These are phyloP conservation scores for Agrotis puta DNA, from an alignment of 2,888 invertebrate genomes.

Conservation along the genomic window DNA sequence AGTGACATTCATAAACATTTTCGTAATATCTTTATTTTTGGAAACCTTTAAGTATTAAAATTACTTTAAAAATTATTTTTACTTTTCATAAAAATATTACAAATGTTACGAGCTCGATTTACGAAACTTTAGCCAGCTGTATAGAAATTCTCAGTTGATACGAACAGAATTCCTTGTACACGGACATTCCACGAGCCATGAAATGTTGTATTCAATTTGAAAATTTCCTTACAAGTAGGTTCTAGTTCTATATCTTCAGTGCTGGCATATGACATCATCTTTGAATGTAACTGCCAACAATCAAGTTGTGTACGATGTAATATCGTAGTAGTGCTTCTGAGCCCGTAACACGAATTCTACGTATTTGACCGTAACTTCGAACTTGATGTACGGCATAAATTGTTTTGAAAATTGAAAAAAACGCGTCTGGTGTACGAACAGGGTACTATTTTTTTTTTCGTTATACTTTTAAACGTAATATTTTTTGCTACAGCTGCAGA, in stretches of 20 bases:
- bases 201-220: slow-evolving; percentile 72
- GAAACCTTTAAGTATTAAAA: too few relatives aligned
- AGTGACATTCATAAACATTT: too few relatives aligned
- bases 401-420: too few relatives aligned
- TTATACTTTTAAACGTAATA: too few relatives aligned
- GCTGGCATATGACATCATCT: slow-evolving; percentile 39
- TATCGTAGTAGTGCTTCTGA: slow-evolving; percentile 7
- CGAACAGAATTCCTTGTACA: slow-evolving; percentile 69
- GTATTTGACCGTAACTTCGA: too few relatives aligned
- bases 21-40: too few relatives aligned
- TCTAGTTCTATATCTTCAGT: slow-evolving; percentile 54
- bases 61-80: background rate
- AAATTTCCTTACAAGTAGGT: slow-evolving; percentile 58
- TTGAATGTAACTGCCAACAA: slow-evolving; percentile 24
- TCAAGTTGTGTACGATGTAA: slow-evolving; percentile 17
- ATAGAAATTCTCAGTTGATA: slow-evolving; percentile 66
- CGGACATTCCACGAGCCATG: slow-evolving; percentile 64
- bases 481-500: too few relatives aligned
- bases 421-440: too few relatives aligned
- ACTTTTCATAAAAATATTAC: background rate
- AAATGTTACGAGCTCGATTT: slow-evolving; percentile 54
- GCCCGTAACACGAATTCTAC: too few relatives aligned
- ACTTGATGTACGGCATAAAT: too few relatives aligned
- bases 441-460: too few relatives aligned
- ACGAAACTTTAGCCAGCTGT: slow-evolving; percentile 63